Evolutionary conservation across 2,888 invertebrate genomes (phyloP), one percentile per base, ranked within the genome.

Genomic region (Aquatica leii): DNA sequence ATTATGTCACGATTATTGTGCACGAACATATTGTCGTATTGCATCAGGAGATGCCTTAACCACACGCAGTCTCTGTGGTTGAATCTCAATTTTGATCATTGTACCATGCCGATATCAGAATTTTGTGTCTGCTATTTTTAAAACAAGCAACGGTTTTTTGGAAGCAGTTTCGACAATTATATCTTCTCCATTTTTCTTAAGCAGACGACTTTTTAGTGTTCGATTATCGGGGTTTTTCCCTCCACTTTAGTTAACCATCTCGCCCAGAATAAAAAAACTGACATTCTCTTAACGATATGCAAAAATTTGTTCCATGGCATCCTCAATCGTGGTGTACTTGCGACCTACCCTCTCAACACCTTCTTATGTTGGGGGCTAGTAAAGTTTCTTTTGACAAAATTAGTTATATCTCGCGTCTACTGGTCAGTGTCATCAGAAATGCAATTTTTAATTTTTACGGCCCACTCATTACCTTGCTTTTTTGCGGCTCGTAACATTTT

Each of bases 251-350:
- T 59, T 40, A 35, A 66, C 59, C 9, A 67, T 40, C 12, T 67
- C 48, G 12, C 57, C 55, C 1, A 69, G 17, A n/a, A n/a, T n/a
- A n/a, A 17, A 41, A 53, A 50, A 65, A 67, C 43, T 56, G 56
- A 15, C 56, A 56, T 56, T 56, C 12, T 56, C 21, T 5, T n/a
- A 18, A 0, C 65, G 60, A 24, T 55, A 65, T 6, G 60, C 31
- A 40, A 48, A 69, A 31, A n/a, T n/a, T n/a, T n/a, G n/a, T n/a
- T n/a, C n/a, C n/a, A n/a, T n/a, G n/a, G n/a, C n/a, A n/a, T n/a
- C n/a, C n/a, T n/a, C n/a, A n/a, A n/a, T n/a, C n/a, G n/a, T n/a
- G 24, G 65, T 24, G 52, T 61, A 43, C 5, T 57, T 53, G 14
- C 58, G 55, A 58, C 53, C 57, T n/a, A n/a, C 12, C 67, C 54